Evolutionary conservation across 2,888 invertebrate genomes (phyloP), one percentile per base, ranked within the genome.

Genomic region (Sceliomorpha sp.): DNA sequence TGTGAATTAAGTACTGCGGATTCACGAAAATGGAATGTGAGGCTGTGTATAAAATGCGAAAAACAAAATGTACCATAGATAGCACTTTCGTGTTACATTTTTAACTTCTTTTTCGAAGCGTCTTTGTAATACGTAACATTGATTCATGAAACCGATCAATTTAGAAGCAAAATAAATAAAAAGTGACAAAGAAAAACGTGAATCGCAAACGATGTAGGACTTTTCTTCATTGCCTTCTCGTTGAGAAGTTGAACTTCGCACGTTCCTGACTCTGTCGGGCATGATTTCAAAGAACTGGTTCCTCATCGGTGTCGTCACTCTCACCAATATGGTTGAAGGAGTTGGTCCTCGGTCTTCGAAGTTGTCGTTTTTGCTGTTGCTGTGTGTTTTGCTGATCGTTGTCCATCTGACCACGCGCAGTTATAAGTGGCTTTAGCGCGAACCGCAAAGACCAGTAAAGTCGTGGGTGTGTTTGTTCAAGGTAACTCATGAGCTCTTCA

Each of bases 381-480:
- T 69, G 56, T 50, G 68, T 67, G 37, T 74, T 74, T 48, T 75
- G 62, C 8, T 68, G 59, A 55, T 56, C 24, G 9, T 68, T 55
- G 10, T 44, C 51, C 15, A 20, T 39, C 10, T 80, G 77, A 9
- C 79, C 79, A 31, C 80, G 79, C 67, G 92, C 91, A 72, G 92
- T 91, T 79, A 95, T 92, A 45, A 96, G 89, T 0, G 96, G 95
- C 76, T 93, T 92, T 70, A 96, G 87, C n/a, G 96, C 95, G 13
- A 91, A 91, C 81, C 93, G 91, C 62, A 96, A 89, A 73, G 94
- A 95, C 80, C 91, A 89, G 84, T 93, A 96, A 27, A 96, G 88
- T 42, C 92, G 91, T 0, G 96, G 96, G 80, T 94, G 93, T 9
- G 92, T 82, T 5, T 93, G 91, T 85, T 96, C 96, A 74, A 96